phyloP scores from a whole-genome alignment of 1,140 invertebrate species.

The Drusus annulatus region DNA sequence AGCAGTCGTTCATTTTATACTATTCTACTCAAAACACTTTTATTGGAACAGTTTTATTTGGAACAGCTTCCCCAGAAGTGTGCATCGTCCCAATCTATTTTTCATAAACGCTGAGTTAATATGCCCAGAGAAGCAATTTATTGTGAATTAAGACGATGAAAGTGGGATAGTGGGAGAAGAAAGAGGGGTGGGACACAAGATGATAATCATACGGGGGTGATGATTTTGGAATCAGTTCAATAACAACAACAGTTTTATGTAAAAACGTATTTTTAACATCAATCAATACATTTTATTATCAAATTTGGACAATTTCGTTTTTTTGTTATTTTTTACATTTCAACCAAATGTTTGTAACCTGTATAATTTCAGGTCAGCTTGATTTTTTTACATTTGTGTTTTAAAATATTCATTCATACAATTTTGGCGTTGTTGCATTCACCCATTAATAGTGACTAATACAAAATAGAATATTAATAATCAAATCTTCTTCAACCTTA shows the following conservation, averaged over 20 bases:
- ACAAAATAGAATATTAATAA: not conserved
- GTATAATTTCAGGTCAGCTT: not conserved
- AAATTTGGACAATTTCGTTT: slow-evolving; percentile 1
- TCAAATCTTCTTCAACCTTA: not conserved
- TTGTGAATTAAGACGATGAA: no score
- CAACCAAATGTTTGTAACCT: not conserved
- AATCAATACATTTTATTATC: slow-evolving; percentile 3
- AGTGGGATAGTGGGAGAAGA: no score
- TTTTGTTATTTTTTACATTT: not conserved
- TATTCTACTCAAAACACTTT: no score
- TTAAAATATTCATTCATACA: not conserved
- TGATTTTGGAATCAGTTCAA: not conserved
- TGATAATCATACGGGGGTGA: no score
- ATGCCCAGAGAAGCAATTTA: no score
- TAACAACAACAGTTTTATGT: not conserved
- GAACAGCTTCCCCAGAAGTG: no score
- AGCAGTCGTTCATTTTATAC: no score
- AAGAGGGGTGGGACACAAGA: no score
- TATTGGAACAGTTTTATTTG: no score
- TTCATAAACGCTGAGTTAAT: no score
- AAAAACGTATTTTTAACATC: slow-evolving; percentile 7
- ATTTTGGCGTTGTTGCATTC: not conserved
- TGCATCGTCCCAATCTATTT: no score
- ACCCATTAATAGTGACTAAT: not conserved
- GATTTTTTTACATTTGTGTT: no score